Evolutionary conservation across 2,113 vertebrate genomes (phyloP).

Genomic region (Barnardius zonarius): DNA sequence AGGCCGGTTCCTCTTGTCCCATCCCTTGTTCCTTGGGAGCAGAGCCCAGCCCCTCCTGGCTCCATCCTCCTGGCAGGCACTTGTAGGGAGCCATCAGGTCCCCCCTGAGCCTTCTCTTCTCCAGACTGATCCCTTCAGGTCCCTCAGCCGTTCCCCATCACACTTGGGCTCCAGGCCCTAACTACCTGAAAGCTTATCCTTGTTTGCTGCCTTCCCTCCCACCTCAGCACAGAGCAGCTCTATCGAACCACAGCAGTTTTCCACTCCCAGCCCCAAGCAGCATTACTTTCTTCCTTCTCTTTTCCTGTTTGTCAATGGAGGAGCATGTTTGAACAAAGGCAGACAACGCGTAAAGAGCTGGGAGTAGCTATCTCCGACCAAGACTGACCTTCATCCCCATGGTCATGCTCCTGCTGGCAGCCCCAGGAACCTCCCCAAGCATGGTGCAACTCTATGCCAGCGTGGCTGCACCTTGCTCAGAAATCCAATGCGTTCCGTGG

Average conservation of each 20-base stretch:
- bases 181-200: background rate
- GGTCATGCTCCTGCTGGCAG: background rate
- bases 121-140: background rate
- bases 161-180: background rate
- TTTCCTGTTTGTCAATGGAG: background rate
- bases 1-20: too few relatives aligned
- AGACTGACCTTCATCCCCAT: background rate
- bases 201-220: background rate
- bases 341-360: background rate
- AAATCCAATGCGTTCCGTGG: fast-evolving
- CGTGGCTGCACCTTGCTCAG: background rate
- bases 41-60: too few relatives aligned
- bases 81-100: too few relatives aligned
- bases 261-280: background rate
- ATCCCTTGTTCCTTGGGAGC: too few relatives aligned
- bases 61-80: too few relatives aligned
- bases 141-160: background rate
- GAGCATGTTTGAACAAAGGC: background rate
- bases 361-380: background rate
- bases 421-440: background rate
- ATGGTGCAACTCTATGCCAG: background rate
- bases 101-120: background rate
- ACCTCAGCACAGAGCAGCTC: background rate
- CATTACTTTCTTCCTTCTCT: background rate
- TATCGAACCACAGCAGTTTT: background rate